Base-by-base conservation (phyloP, 2,888 invertebrate species). In the Amorpha juglandis region DNA sequence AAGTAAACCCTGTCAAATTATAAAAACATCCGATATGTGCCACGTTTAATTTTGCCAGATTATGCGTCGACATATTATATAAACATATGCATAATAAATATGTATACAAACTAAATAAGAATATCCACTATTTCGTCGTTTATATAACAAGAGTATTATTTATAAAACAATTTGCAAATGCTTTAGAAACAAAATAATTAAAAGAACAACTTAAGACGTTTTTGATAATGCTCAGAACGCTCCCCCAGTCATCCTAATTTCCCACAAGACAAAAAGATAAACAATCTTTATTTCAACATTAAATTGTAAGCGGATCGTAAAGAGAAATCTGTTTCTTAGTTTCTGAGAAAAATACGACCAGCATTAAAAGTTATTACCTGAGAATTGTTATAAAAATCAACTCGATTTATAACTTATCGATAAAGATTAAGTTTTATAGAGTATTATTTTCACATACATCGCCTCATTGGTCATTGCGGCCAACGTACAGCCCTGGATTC, bases 251-350 rank as follows among this genome's bases (percentile, higher is more conserved):
- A 58, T 64, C 63, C 65, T 70, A 68, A 73, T 70, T 73, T 71
- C 73, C 69, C 71, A 69, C 67, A 70, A 73, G 71, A 66, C 70
- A 69, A 62, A 67, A 58, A 68, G 27, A 27, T 27, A 27, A 27
- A 51, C 62, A 51, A 68, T 58, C 65, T 62, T 66, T 67, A 68
- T 67, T 67, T 63, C 67, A 50, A n/a, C 64, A 55, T 64, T 14
- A 53, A 53, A 64, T 38, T 42, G 27, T 42, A 53, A 63, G 21
- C 42, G 38, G 63, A 12, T 51, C 33, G 33, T 65, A 70, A 68
- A 67, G 21, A 38, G 8, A n/a, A 45, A 48, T 33, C 27, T 62
- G 27, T 47, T 62, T 58, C 42, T 47, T 42, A 62, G 19, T 58
- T 42, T 19, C 42, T 19, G 1, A 1, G 16, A 19, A 58, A 42